Base-by-base conservation (phyloP, 1,140 invertebrate genomes). In the Adoxophyes honmai region DNA sequence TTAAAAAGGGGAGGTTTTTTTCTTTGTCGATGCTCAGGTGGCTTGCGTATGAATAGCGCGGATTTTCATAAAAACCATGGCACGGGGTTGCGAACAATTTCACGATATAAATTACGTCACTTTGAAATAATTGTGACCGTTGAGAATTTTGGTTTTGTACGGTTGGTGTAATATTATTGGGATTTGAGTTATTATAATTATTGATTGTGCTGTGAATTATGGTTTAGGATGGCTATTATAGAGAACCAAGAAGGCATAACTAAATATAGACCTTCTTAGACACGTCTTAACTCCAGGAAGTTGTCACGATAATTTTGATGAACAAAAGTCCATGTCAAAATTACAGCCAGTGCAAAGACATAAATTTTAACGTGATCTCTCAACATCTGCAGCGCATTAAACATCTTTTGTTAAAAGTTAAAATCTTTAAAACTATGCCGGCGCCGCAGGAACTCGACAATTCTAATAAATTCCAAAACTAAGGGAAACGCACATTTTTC, bases 391-490 rank as follows among this genome's bases (percentile, higher is more conserved):
- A 67, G 68, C 60, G 67, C 70, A 72, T 57, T 56, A 16, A 63
- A 53, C 60, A 59, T 58, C 60, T 71, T 70, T 76, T 75, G 64
- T 74, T 68, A 60, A 58, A 56, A 66, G 61, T 73, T 60, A 73
- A 82, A 75, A 77, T 70, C 70, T 58, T 65, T 75, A 79, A 83
- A 78, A 82, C 77, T 75, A 67, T 70, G 60, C 57, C 51, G 53
- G 52, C 70, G 59, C 73, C 62, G 18, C 66, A 55, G 72, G 67
- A 72, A 42, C 34, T 44, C 71, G 75, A 61, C 73, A 66, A 80
- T 76, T 72, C 71, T 75, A 75, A 85, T 86, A 86, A 83, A 88
- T 88, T 83, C 70, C 69, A 52, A 77, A 77, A 76, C 70, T 79
- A 82, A 66, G 72, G 73, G 73, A 85, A 80, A 83, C 72, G 69